phyloP scores from a whole-genome alignment of 2,113 vertebrate genomes.

The Capreolus pygargus region DNA sequence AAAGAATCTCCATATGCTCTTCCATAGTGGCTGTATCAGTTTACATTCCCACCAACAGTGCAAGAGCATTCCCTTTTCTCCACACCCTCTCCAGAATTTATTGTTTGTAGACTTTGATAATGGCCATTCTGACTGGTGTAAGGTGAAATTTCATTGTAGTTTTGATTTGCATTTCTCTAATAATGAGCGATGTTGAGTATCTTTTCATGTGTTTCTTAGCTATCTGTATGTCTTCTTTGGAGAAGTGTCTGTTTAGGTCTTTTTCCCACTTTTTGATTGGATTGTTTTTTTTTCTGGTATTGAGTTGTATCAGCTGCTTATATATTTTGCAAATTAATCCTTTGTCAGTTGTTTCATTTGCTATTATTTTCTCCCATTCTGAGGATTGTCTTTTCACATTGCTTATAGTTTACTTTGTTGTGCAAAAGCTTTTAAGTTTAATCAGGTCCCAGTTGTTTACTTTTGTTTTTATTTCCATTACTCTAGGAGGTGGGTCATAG shows the following conservation, averaged over 20 bases:
- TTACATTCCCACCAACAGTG: background rate
- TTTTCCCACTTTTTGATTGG: background rate
- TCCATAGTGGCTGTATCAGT: background rate
- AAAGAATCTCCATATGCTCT: background rate
- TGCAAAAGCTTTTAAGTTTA: background rate
- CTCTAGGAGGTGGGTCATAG: background rate
- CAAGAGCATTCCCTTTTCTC: background rate
- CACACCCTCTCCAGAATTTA: background rate
- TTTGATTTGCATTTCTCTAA: background rate
- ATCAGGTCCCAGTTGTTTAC: background rate
- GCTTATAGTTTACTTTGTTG: background rate
- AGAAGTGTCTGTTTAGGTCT: background rate
- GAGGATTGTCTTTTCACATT: background rate
- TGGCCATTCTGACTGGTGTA: background rate
- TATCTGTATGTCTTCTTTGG: background rate
- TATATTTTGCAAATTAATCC: background rate
- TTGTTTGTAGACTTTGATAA: background rate
- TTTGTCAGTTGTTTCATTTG: background rate
- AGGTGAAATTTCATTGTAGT: background rate
- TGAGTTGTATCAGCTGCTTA: background rate
- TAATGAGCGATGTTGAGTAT: background rate
- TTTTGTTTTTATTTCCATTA: background rate
- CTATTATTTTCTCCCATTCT: background rate
- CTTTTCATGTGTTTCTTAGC: background rate
- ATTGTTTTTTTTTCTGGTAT: background rate